Percentiles rank a stretch among this genome's conserved stretches.
Evolutionary conservation across 2,797 vertebrate genomes (phyloP).

Genomic region (Dermochelys coriacea): DNA sequence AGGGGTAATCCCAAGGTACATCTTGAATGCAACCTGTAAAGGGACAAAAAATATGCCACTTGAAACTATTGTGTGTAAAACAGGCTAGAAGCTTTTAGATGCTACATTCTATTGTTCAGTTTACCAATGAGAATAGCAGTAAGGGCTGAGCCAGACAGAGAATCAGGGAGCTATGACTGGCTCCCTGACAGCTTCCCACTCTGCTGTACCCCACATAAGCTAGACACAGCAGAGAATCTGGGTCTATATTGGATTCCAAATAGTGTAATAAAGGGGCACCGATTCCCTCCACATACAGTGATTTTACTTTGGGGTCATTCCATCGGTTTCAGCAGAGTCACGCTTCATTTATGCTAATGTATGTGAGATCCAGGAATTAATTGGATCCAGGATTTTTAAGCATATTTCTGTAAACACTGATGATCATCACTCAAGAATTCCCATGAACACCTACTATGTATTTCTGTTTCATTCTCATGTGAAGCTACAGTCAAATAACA

Average conservation of each 20-base stretch:
- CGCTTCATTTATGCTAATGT: neutral
- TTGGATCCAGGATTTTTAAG: neutral
- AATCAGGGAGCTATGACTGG: neutral
- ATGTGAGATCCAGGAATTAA: neutral
- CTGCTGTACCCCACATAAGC: neutral
- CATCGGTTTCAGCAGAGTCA: neutral
- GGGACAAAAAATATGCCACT: neutral
- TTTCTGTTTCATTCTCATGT: neutral
- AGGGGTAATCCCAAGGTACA: conserved; percentile 83
- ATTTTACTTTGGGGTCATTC: neutral
- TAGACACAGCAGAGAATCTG: neutral
- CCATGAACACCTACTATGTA: neutral
- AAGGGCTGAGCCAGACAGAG: neutral
- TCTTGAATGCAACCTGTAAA: conserved; percentile 85
- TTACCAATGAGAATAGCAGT: neutral
- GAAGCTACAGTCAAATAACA: neutral
- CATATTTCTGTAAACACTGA: neutral
- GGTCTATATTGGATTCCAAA: neutral
- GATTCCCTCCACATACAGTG: neutral
- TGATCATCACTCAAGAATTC: conserved; percentile 20
- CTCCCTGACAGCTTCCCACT: neutral
- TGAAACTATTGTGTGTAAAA: neutral
- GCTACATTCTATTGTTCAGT: neutral
- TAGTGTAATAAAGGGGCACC: neutral
- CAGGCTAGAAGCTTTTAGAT: neutral